Base-by-base conservation (phyloP, 1,140 invertebrate species). In the Aphelenchoides avenae region DNA sequence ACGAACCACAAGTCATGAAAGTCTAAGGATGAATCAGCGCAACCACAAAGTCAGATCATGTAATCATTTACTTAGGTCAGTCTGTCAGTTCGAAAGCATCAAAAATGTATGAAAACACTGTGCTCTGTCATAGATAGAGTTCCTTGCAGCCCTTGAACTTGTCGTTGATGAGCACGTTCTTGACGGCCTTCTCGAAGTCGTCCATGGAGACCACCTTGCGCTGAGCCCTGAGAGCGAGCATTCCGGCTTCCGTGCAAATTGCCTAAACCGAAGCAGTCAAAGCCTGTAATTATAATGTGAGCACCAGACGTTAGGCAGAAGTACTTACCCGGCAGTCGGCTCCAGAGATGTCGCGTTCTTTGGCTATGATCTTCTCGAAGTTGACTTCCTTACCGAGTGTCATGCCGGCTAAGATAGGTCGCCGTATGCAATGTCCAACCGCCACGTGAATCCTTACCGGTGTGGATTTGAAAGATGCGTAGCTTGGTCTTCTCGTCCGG, bases 401-500 rank as follows among this genome's bases (percentile, higher is more conserved):
- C 68, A 76, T 76, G 24, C 62, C 57, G n/a, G 56, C 9, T 1
- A 68, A 52, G n/a, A n/a, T n/a, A n/a, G n/a, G n/a, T n/a, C n/a
- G n/a, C n/a, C n/a, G n/a, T n/a, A n/a, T n/a, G n/a, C n/a, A n/a
- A n/a, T n/a, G n/a, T n/a, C n/a, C n/a, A n/a, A n/a, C n/a, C n/a
- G n/a, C n/a, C n/a, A n/a, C n/a, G n/a, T n/a, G n/a, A n/a, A n/a
- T n/a, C n/a, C n/a, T n/a, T n/a, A n/a, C n/a, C n/a, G n/a, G n/a
- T n/a, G 44, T 75, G 72, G 40, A 75, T 66, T 33, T 61, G n/a
- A 20, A 73, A 59, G 33, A 68, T 77, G 24, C 55, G 48, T n/a
- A 49, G 34, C 46, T 73, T 68, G 42, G 80, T 80, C 64, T 80
- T 72, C 39, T 78, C 58, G 58, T 80, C 77, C 0, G 81, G 81